Evolutionary conservation across 1,140 invertebrate species (phyloP).

Genomic region (Ostrea denselamellosa): DNA sequence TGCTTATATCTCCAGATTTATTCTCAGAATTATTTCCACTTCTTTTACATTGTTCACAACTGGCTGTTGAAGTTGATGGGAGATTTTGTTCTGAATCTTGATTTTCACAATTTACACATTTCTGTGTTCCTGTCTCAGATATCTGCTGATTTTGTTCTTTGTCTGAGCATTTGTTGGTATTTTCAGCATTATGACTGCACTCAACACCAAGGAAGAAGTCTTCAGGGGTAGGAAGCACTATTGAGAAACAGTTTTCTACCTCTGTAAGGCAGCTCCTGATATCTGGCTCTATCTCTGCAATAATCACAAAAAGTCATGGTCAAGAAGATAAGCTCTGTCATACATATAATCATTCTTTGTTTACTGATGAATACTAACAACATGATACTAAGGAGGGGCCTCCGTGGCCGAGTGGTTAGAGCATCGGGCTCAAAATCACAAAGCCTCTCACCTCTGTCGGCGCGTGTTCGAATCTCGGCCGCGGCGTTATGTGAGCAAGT

Average conservation of each 20-base stretch:
- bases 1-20: not conserved
- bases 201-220: constrained; percentile 67
- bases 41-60: not conserved
- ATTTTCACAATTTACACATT: not conserved
- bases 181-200: not conserved
- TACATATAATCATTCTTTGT: too few species aligned
- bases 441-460: too few species aligned
- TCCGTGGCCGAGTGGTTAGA: too few species aligned
- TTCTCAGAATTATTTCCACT: not conserved
- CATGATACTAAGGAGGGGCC: too few species aligned
- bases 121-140: not conserved
- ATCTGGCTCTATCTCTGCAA: constrained; percentile 66
- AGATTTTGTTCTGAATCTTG: not conserved
- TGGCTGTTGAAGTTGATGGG: not conserved
- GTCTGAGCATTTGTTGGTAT: not conserved
- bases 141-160: not conserved
- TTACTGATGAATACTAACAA: too few species aligned
- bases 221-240: constrained; percentile 77
- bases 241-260: constrained; percentile 77
- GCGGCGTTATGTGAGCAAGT: too few species aligned
- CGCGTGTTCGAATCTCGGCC: too few species aligned
- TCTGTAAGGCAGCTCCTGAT: constrained; percentile 73
- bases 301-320: not conserved
- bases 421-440: too few species aligned
- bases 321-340: not conserved